Conservation (phyloP, 2,888 invertebrate species). For the Parnassius smintheus region DNA sequence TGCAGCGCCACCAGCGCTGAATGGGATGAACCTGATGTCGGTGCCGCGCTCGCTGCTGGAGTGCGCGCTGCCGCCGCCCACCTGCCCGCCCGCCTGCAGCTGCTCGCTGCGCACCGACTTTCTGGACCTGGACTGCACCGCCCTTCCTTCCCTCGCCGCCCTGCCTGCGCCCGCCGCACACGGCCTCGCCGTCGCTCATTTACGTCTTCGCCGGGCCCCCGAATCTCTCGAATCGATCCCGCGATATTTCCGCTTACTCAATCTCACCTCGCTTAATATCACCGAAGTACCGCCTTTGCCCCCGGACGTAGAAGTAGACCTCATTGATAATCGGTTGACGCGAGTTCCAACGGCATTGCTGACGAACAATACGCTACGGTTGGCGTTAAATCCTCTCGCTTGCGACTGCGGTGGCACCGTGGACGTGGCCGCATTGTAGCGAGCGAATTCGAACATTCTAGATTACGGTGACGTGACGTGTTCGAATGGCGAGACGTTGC, state of each 20-base stretch:
- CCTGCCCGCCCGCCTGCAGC: conserved; percentile 27
- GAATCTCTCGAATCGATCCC: conserved; percentile 13
- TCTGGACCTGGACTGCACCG: conserved; percentile 11
- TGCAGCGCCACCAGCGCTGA: conserved; percentile 18
- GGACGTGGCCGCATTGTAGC: conserved; percentile 25
- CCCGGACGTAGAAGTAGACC: conserved; percentile 29
- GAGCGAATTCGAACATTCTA: conserved; percentile 12
- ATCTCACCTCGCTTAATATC: conserved; percentile 32
- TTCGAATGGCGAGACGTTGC: conserved; percentile 24
- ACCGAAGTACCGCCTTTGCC: conserved; percentile 20
- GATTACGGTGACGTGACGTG: conserved; percentile 36
- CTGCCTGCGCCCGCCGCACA: conserved; percentile 1
- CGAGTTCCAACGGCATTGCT: conserved; percentile 29
- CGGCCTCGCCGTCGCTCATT: neutral
- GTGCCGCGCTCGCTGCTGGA: conserved; percentile 16
- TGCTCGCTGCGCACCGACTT: conserved; percentile 19
- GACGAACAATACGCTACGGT: conserved; percentile 21
- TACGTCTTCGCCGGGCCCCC: conserved; percentile 15
- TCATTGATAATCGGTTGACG: conserved; percentile 31
- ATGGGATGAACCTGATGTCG: conserved; percentile 16
- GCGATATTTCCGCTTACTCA: conserved; percentile 17
- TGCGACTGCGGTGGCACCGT: conserved; percentile 36
- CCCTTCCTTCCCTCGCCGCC: neutral
- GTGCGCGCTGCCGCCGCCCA: conserved; percentile 16
- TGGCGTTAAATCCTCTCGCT: conserved; percentile 36